These are phyloP conservation scores for Picus viridis DNA, from an alignment of 2,797 vertebrate genomes.

Conservation along the genomic window DNA sequence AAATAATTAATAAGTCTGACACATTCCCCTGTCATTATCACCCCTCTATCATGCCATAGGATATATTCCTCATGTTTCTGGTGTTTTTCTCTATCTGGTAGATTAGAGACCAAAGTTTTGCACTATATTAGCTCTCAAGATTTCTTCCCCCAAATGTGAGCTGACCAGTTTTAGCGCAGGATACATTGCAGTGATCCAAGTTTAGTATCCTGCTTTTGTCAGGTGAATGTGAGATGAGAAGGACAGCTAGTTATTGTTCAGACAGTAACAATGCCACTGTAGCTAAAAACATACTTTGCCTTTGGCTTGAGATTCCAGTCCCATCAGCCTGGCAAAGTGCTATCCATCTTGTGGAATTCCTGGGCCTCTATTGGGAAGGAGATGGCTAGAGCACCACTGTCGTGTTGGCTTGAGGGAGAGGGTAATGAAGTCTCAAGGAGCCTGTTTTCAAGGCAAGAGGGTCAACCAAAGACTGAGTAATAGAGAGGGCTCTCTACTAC, in stretches of 20 bases:
- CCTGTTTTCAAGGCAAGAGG: neutral
- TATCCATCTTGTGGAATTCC: neutral
- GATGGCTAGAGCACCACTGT: neutral
- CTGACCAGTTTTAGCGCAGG: neutral
- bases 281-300: neutral
- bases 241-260: neutral
- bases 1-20: conserved; percentile 49
- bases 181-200: neutral
- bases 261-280: neutral
- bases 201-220: neutral
- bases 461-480: neutral
- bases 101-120: neutral
- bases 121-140: neutral
- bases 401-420: neutral
- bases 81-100: conserved; percentile 18
- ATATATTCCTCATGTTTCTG: neutral
- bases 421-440: neutral
- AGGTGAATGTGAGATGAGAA: conserved; percentile 4
- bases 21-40: conserved; percentile 33
- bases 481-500: neutral
- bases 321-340: neutral
- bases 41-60: neutral
- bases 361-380: neutral
- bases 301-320: neutral
- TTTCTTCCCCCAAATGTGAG: conserved; percentile 3